A percentile compares a stretch with the other conserved stretches of the same genome.
Conservation (phyloP, 2,797 vertebrate genomes). For the Apogon hyalosoma region DNA sequence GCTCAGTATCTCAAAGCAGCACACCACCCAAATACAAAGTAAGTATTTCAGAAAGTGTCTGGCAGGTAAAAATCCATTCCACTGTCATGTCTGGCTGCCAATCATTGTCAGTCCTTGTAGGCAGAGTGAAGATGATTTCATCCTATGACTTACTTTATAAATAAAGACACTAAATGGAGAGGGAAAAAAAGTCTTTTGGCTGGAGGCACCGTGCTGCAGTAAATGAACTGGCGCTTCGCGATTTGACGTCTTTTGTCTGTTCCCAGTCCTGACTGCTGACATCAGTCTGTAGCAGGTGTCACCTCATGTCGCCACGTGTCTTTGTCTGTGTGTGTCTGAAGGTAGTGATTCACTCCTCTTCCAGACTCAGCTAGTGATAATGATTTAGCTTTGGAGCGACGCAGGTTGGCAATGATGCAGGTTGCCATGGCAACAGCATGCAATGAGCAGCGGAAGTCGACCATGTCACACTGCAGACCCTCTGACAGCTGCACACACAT, state of each 20-base stretch:
- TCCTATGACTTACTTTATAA: conserved; percentile 58
- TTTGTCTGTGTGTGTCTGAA: conserved; percentile 23
- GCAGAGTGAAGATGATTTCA: conserved; percentile 35
- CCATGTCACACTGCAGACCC: conserved; percentile 59
- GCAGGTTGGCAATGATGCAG: conserved; percentile 75
- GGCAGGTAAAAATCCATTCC: background rate
- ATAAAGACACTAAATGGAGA: conserved; percentile 47
- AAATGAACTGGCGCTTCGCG: conserved; percentile 44
- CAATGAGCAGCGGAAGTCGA: conserved; percentile 64
- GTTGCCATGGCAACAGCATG: conserved; percentile 80
- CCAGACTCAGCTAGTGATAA: conserved; percentile 71
- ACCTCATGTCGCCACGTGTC: background rate
- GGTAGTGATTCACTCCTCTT: conserved; percentile 78
- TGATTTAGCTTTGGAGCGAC: conserved; percentile 78
- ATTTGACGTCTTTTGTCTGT: conserved; percentile 59
- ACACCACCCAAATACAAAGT: conserved; percentile 11
- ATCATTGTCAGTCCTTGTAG: conserved; percentile 27
- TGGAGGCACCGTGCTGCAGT: conserved; percentile 27
- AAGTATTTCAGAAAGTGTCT: conserved; percentile 18
- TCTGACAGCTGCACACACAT: conserved; percentile 42
- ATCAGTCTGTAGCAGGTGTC: conserved; percentile 44
- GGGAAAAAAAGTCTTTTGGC: conserved; percentile 27
- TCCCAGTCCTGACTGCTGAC: conserved; percentile 29
- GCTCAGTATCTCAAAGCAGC: conserved; percentile 30
- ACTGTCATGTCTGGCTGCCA: conserved; percentile 49